Percentiles rank a stretch among this genome's conserved stretches.
phyloP scores from a whole-genome alignment of 2,888 invertebrate genomes.

The Heliconius erato region DNA sequence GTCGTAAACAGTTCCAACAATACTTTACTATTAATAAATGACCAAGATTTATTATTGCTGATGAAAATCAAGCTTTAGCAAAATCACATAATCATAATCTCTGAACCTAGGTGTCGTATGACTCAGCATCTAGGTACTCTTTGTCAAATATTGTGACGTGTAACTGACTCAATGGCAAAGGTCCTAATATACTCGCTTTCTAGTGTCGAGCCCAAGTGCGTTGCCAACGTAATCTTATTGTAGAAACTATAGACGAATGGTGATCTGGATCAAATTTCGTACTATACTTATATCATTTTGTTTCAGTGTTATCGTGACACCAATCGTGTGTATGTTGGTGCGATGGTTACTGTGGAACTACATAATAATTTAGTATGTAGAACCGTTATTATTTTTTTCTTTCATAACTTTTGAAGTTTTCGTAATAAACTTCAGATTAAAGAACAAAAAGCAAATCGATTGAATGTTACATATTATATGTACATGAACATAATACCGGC shows the following conservation, averaged over 20 bases:
- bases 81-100: slow-evolving; percentile 15
- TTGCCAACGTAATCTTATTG: slow-evolving; percentile 39
- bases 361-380: too few species aligned
- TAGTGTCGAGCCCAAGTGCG: slow-evolving; percentile 32
- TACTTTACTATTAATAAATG: neutral
- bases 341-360: too few species aligned
- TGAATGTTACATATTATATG: too few species aligned
- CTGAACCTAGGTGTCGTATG: slow-evolving; percentile 31
- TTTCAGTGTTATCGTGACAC: neutral
- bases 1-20: neutral
- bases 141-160: slow-evolving; percentile 45
- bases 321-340: too few species aligned
- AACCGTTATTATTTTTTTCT: too few species aligned
- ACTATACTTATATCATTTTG: neutral
- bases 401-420: too few species aligned
- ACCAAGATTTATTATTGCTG: slow-evolving; percentile 10
- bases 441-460: too few species aligned
- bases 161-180: slow-evolving; percentile 47
- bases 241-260: slow-evolving; percentile 37
- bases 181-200: slow-evolving; percentile 49
- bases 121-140: slow-evolving; percentile 46
- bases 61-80: slow-evolving; percentile 10
- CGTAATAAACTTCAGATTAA: too few species aligned
- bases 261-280: slow-evolving; percentile 29
- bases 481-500: neutral